Base-by-base conservation (phyloP, 2,888 invertebrate genomes). In the Agonopterix subpropinquella region DNA sequence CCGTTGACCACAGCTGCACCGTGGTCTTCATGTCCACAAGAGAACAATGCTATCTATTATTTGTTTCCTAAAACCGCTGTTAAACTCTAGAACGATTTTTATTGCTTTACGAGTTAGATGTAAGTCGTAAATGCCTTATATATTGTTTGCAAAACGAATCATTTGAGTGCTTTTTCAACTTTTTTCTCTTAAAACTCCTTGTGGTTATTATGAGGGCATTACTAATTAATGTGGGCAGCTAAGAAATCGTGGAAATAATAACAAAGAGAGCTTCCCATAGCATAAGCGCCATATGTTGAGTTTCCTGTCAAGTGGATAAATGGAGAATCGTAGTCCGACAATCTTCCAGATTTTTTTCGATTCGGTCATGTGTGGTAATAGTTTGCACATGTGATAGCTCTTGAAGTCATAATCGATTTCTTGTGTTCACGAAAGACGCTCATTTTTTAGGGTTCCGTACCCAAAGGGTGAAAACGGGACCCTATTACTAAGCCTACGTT, bases 291-390 rank as follows among this genome's bases (percentile, higher is more conserved):
- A 81, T 69, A 73, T 81, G 80, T 68, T 56, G 67, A 53, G 58
- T 50, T 73, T 65, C 60, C 61, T 66, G 64, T 67, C 73, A 74
- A 79, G 76, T 73, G 73, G 64, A 65, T 70, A 61, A 55, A 58
- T 61, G 52, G 54, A 52, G 51, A 55, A 53, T 58, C 58, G 60
- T 56, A 63, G 60, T 61, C 57, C 55, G 62, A 62, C 60, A 59
- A 54, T 65, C 59, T 57, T 50, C 52, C 47, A 41, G 42, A 51
- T 55, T 70, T 71, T 70, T 54, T 52, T 49, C 53, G 51, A 49
- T 36, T 53, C 45, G 45, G 45, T 47, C 37, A 48, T 28, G 47
- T 51, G 45, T 45, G 11, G n/a, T 55, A 57, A 56, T 54, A 37
- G 52, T 50, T 55, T 52, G 47, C 62, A 64, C 56, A 56, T 67